phyloP scores from a whole-genome alignment of 2,888 invertebrate species.

The Mesochorus sp. region DNA sequence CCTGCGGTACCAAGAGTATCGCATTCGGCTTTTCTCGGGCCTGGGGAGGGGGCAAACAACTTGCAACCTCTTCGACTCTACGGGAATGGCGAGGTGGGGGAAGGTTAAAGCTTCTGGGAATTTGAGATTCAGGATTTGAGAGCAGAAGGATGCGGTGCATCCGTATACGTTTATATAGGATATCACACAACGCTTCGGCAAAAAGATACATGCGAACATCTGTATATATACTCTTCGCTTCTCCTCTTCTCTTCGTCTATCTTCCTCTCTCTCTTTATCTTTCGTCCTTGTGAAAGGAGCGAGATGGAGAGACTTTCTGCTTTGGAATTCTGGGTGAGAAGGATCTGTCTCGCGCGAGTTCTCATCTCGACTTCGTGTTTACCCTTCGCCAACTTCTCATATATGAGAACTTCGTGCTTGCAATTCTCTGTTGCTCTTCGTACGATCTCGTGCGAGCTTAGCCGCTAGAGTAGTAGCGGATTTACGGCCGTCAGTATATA shows the following conservation, averaged over 20 bases:
- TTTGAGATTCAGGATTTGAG: conserved; percentile 51
- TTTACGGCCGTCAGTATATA: no score
- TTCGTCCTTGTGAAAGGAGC: neutral
- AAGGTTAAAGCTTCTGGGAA: conserved; percentile 29
- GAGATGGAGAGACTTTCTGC: neutral
- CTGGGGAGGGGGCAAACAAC: conserved; percentile 14
- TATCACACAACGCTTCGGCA: conserved; percentile 26
- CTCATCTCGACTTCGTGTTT: conserved; percentile 57
- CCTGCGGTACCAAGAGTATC: conserved; percentile 28
- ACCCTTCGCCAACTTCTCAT: conserved; percentile 31
- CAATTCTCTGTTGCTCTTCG: conserved; percentile 19
- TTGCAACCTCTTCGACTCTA: neutral
- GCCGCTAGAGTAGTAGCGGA: conserved; percentile 15
- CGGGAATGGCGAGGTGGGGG: neutral
- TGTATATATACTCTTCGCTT: conserved; percentile 1
- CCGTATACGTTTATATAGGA: conserved; percentile 42
- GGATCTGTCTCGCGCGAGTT: conserved; percentile 53
- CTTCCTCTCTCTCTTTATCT: neutral
- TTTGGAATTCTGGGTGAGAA: neutral
- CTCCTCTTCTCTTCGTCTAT: neutral
- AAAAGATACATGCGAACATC: neutral
- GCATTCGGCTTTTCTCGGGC: conserved; percentile 36
- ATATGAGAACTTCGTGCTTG: conserved; percentile 6
- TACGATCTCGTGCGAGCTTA: conserved; percentile 10
- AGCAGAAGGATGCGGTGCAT: conserved; percentile 37